phyloP scores from a whole-genome alignment of 2,888 invertebrate genomes.

The Lacanobia oleracea region DNA sequence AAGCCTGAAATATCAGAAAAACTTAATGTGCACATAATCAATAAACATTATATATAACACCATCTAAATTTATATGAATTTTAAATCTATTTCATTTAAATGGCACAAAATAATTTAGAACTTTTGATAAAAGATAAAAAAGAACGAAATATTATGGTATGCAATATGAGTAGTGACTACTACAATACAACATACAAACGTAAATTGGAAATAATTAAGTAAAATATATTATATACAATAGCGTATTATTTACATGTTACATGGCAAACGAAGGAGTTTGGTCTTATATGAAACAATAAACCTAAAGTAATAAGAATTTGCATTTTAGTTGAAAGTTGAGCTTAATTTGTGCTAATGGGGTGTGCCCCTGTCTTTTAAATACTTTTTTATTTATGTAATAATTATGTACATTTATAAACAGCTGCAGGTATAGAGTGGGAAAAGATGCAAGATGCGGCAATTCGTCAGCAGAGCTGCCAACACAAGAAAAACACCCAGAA shows the following conservation, averaged over 20 bases:
- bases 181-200: constrained; percentile 66
- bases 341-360: constrained; percentile 75
- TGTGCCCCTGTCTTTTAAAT: constrained; percentile 72
- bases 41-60: constrained; percentile 41
- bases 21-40: constrained; percentile 39
- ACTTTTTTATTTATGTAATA: constrained; percentile 64
- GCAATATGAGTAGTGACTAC: constrained; percentile 61
- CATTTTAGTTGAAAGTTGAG: constrained; percentile 75
- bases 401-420: constrained; percentile 61
- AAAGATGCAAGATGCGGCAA: constrained; percentile 49
- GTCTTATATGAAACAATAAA: constrained; percentile 73
- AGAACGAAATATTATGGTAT: constrained; percentile 62
- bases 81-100: constrained; percentile 73
- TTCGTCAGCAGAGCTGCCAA: constrained; percentile 22
- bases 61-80: constrained; percentile 47
- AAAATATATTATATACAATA: constrained; percentile 74
- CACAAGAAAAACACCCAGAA: constrained; percentile 1
- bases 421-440: constrained; percentile 58
- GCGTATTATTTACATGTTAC: constrained; percentile 82
- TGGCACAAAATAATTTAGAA: constrained; percentile 83
- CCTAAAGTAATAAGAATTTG: constrained; percentile 68
- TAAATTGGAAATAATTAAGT: constrained; percentile 66
- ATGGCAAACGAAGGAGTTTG: constrained; percentile 87
- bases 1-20: background rate
- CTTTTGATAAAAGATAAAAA: constrained; percentile 67